These are phyloP conservation scores for Clistopyga incitator DNA, from an alignment of 2,888 invertebrate genomes.

Conservation along the genomic window DNA sequence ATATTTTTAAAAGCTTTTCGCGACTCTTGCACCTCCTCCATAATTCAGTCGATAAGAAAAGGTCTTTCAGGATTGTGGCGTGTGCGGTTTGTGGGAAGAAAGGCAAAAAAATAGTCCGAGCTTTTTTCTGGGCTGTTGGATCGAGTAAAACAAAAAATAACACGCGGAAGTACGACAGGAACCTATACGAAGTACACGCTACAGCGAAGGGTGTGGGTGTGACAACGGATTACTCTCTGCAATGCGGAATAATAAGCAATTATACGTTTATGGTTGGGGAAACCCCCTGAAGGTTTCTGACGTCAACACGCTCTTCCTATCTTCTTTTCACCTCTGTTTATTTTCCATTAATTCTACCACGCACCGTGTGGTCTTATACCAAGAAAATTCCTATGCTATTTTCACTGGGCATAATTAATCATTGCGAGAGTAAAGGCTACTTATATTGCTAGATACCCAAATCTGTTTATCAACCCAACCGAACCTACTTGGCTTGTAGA, in stretches of 20 bases:
- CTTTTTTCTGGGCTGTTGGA: background rate
- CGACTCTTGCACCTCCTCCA: background rate
- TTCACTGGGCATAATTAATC: background rate
- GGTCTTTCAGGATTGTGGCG: background rate
- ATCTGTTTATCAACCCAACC: background rate
- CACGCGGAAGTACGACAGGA: background rate
- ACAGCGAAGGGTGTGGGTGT: background rate
- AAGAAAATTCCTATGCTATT: background rate
- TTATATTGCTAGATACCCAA: background rate
- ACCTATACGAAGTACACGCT: background rate
- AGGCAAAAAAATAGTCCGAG: too few relatives aligned
- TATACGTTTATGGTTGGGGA: background rate
- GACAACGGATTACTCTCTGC: constrained; percentile 1
- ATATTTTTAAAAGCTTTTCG: background rate
- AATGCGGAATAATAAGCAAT: constrained; percentile 15
- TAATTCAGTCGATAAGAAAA: background rate
- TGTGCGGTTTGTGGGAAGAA: too few relatives aligned
- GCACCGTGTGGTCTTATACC: background rate
- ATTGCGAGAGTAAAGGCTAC: background rate
- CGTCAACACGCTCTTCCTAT: background rate
- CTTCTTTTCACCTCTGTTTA: constrained; percentile 3
- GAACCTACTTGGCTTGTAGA: background rate
- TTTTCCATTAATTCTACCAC: constrained; percentile 5
- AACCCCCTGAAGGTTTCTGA: background rate
- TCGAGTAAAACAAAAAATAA: background rate